Conservation (phyloP, 92 coral and sea anemone species). For the Muricea muricata region DNA sequence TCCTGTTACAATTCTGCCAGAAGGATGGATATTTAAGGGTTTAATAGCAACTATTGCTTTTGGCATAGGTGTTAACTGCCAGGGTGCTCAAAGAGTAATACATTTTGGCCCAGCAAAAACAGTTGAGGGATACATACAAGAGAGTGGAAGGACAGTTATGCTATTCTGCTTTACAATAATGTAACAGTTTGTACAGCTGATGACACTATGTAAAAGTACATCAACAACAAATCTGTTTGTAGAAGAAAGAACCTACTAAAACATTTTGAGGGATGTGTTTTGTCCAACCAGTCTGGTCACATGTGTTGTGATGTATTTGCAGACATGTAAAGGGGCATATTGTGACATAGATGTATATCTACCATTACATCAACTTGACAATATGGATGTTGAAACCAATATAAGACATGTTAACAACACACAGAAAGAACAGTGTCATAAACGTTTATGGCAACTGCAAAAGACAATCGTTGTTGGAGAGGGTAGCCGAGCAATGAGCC, state of each 20-base stretch:
- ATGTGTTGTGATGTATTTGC: no score
- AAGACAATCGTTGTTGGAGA: no score
- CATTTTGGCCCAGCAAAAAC: constrained; percentile 21
- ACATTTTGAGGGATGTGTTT: constrained; percentile 20
- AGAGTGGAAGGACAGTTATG: constrained; percentile 15
- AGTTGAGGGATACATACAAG: not conserved
- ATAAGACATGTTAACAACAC: no score
- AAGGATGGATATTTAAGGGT: not conserved
- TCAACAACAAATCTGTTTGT: not conserved
- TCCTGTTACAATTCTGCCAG: constrained; percentile 3
- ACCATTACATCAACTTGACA: no score
- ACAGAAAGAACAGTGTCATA: no score
- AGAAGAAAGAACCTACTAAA: not conserved
- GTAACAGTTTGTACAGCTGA: not conserved
- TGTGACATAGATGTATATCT: no score
- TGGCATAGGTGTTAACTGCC: not conserved
- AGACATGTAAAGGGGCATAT: no score
- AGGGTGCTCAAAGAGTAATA: not conserved
- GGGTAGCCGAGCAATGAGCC: no score
- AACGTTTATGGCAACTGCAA: no score
- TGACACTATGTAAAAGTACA: not conserved
- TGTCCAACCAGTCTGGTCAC: no score
- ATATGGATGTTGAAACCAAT: no score
- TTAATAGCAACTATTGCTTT: constrained; percentile 10
- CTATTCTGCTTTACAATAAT: not conserved